A percentile compares a stretch with the other conserved stretches of the same genome.
phyloP scores from a whole-genome alignment of 2,797 vertebrate species.

The Botia kubotai region DNA sequence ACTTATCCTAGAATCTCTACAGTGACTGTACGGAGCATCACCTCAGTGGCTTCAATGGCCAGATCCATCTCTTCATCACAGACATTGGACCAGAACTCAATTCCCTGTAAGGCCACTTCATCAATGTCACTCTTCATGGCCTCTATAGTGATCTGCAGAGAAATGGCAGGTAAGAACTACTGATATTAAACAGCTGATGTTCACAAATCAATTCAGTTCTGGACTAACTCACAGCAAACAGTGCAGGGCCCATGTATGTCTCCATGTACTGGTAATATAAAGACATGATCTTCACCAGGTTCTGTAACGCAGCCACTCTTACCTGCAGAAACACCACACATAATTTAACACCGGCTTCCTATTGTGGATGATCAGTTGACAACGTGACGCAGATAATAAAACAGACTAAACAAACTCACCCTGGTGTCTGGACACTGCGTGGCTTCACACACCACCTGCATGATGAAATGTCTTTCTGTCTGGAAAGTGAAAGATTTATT shows the following conservation, averaged over 20 bases:
- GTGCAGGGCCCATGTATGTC: constrained; percentile 96
- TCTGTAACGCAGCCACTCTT: constrained; percentile 95
- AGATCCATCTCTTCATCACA: constrained; percentile 99
- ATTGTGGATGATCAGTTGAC: background rate
- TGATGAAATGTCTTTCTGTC: constrained; percentile 99
- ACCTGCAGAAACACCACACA: constrained; percentile 76
- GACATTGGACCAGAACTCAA: constrained; percentile 99
- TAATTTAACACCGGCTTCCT: no score
- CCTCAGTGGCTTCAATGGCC: constrained; percentile 97
- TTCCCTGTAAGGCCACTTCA: constrained; percentile 95
- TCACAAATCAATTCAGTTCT: background rate
- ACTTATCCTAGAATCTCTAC: background rate
- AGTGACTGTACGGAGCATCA: constrained; percentile 59
- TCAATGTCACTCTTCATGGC: constrained; percentile 99
- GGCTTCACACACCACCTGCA: constrained; percentile 99
- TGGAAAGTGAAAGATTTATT: constrained; percentile 62
- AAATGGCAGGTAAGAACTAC: background rate
- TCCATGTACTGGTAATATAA: constrained; percentile 99
- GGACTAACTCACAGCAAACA: constrained; percentile 90
- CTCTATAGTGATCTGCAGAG: constrained; percentile 92
- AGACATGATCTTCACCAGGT: constrained; percentile 99
- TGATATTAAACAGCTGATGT: no score
- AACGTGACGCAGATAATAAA: background rate
- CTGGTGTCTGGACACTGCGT: constrained; percentile 97
- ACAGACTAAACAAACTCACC: constrained; percentile 77